Evolutionary conservation across 1,140 invertebrate genomes (phyloP), one percentile per base, ranked within the genome.

Genomic region (Drosophila quadrilineata): DNA sequence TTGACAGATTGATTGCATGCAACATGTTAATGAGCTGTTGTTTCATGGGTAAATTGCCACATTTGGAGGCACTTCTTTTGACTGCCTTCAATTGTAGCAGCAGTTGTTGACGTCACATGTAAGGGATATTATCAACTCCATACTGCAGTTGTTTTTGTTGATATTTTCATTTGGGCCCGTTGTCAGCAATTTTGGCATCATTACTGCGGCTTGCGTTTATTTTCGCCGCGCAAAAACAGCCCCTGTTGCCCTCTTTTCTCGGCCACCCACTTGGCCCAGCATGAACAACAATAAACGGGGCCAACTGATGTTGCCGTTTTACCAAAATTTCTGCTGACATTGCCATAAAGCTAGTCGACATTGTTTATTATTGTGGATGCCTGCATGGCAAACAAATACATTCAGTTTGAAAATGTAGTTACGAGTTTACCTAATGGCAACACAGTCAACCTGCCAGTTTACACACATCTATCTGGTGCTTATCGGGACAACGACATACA

Each of bases 401-500:
- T n/a, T n/a, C 19, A 35, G 17, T 58, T 36, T 3, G 41, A n/a
- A n/a, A n/a, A n/a, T n/a, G n/a, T n/a, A n/a, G n/a, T n/a, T n/a
- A n/a, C n/a, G n/a, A n/a, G n/a, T n/a, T n/a, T n/a, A n/a, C n/a
- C n/a, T n/a, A n/a, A n/a, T 40, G 38, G 21, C 56, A 22, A 43
- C 33, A 10, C 48, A 26, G 46, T 28, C 68, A 73, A 77, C 74
- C 68, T 77, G 63, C 36, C 50, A 73, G 58, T 59, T 50, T 17
- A 29, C 31, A 22, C 58, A 28, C 38, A 43, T 64, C 28, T 17
- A 53, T 53, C 35, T 40, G 43, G 59, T 29, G 64, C 64, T 53
- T 64, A 84, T 82, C 73, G 19, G 26, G 6, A 4, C 24, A 33
- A 33, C 9, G 9, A n/a, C 40, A 57, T 35, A 21, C 24, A n/a